These are phyloP conservation scores for Diplodus puntazzo DNA, from an alignment of 2,797 vertebrate species.

Conservation along the genomic window DNA sequence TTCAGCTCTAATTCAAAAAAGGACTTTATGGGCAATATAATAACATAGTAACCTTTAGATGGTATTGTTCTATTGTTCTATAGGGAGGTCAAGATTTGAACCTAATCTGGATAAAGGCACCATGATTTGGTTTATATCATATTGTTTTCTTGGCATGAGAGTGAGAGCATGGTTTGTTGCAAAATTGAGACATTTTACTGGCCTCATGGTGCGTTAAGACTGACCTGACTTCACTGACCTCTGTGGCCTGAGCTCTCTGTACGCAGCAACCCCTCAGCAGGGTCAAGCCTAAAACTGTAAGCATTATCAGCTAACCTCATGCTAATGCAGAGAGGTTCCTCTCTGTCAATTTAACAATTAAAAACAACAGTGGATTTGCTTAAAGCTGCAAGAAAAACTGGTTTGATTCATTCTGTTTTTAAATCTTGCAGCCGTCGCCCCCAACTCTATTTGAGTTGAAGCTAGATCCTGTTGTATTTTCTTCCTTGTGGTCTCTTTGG, in stretches of 20 bases:
- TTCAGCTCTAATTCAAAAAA: background rate
- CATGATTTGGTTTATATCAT: background rate
- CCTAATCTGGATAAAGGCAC: too few species aligned
- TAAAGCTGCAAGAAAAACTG: background rate
- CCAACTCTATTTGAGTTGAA: background rate
- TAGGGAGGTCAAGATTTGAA: too few species aligned
- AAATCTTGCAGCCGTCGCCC: background rate
- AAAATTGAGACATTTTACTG: constrained; percentile 31
- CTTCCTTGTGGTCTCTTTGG: background rate
- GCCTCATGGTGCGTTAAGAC: constrained; percentile 23
- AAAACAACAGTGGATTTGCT: constrained; percentile 8
- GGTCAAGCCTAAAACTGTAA: constrained; percentile 11
- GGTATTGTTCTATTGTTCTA: too few species aligned
- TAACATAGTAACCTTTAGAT: background rate
- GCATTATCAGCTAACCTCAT: background rate
- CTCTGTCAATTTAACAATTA: background rate
- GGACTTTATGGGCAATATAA: background rate
- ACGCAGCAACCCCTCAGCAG: constrained; percentile 8
- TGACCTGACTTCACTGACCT: constrained; percentile 36
- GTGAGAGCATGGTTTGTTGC: constrained; percentile 6
- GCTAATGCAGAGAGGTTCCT: background rate
- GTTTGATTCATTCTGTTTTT: background rate
- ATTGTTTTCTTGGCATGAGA: constrained; percentile 16
- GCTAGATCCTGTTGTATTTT: background rate
- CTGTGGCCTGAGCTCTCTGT: constrained; percentile 15